A percentile compares a stretch with the other conserved stretches of the same genome.
phyloP scores from a whole-genome alignment of 2,888 invertebrate species.

The Clistopyga incitator region DNA sequence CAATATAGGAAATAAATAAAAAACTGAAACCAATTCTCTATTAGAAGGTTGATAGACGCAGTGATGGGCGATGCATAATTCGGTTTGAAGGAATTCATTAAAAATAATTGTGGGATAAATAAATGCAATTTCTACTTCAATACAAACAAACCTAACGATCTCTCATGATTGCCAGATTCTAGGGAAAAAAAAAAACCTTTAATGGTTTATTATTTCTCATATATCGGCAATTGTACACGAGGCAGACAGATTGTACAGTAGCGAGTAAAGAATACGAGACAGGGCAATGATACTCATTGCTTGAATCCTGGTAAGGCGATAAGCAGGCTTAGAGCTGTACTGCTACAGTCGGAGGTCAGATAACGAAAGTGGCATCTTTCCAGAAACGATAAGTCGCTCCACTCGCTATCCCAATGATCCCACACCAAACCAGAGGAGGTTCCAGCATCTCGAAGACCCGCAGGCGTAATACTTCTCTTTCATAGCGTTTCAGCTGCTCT shows the following conservation, averaged over 20 bases:
- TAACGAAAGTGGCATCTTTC: constrained; percentile 57
- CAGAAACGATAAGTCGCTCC: constrained; percentile 53
- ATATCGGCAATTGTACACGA: constrained; percentile 6
- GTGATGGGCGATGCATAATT: too few relatives aligned
- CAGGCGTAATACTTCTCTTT: constrained; percentile 49
- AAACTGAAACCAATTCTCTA: too few relatives aligned
- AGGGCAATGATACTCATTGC: constrained; percentile 20
- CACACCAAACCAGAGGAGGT: not conserved
- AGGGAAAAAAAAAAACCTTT: not conserved
- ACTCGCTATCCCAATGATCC: constrained; percentile 14
- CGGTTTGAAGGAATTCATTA: too few relatives aligned
- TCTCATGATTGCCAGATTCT: not conserved
- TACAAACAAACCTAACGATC: not conserved
- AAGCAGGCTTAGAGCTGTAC: constrained; percentile 14
- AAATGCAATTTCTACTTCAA: not conserved
- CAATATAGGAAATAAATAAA: too few relatives aligned
- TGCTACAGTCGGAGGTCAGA: constrained; percentile 37
- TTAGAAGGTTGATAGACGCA: too few relatives aligned
- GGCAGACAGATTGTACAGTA: not conserved
- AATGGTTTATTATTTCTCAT: not conserved
- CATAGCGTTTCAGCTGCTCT: constrained; percentile 15
- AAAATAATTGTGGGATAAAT: not conserved
- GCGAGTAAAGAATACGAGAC: constrained; percentile 9
- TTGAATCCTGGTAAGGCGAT: constrained; percentile 29
- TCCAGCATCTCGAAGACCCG: constrained; percentile 39